Percentiles rank a stretch among this genome's conserved stretches.
These are phyloP conservation scores for Hymenopus coronatus DNA, from an alignment of 2,888 invertebrate species.

Conservation along the genomic window DNA sequence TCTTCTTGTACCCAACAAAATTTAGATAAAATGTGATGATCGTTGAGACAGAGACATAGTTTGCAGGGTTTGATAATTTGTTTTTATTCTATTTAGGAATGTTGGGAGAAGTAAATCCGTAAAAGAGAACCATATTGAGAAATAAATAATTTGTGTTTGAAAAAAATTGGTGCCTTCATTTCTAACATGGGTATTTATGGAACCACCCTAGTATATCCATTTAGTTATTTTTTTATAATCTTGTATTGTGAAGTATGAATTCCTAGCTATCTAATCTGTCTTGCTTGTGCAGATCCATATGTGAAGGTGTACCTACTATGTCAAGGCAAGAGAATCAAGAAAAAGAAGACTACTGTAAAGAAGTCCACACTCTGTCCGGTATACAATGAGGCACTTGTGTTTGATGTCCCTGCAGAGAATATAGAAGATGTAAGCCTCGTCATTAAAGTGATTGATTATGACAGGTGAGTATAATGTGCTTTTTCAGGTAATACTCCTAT, in stretches of 20 bases:
- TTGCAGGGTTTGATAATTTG: too few species aligned
- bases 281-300: conserved; percentile 74
- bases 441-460: conserved; percentile 85
- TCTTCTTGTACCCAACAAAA: too few species aligned
- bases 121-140: too few species aligned
- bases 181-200: too few species aligned
- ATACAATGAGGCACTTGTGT: conserved; percentile 91
- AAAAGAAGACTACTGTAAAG: conserved; percentile 89
- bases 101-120: too few species aligned
- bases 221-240: background rate
- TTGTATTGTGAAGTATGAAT: background rate
- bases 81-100: too few species aligned
- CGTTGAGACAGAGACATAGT: too few species aligned
- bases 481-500: too few species aligned
- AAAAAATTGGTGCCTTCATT: too few species aligned
- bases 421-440: conserved; percentile 78
- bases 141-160: too few species aligned
- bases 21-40: too few species aligned
- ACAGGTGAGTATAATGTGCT: conserved; percentile 60
- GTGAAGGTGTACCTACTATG: conserved; percentile 88
- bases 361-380: conserved; percentile 83
- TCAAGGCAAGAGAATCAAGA: conserved; percentile 85
- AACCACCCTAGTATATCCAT: too few species aligned
- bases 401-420: conserved; percentile 82
- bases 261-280: background rate